A percentile compares a stretch with the other conserved stretches of the same genome.
These are phyloP conservation scores for Armadillidium nasatum DNA, from an alignment of 1,140 invertebrate genomes.

Conservation along the genomic window DNA sequence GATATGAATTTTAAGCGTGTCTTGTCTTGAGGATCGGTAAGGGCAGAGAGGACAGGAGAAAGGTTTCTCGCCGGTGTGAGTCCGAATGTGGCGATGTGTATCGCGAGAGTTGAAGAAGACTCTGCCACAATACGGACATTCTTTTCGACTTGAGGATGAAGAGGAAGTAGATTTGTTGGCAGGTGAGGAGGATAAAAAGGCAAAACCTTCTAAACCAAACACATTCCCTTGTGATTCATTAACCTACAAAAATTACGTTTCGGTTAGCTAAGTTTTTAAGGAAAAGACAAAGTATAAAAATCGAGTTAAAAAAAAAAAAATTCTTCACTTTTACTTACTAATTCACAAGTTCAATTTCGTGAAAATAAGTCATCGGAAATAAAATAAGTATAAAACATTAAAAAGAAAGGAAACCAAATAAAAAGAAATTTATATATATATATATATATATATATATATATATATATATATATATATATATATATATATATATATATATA, in stretches of 20 bases:
- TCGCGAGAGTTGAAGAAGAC: constrained; percentile 12
- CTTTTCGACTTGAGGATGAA: neutral
- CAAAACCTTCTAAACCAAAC: neutral
- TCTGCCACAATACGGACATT: constrained; percentile 23
- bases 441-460: too few species aligned
- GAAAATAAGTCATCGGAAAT: too few species aligned
- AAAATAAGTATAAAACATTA: too few species aligned
- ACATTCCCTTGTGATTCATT: neutral
- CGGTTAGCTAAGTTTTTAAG: too few species aligned
- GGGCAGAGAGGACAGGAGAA: constrained; percentile 25
- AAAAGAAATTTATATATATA: too few species aligned
- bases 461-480: too few species aligned
- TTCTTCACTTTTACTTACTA: too few species aligned
- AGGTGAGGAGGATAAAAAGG: neutral
- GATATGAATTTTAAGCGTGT: constrained; percentile 23
- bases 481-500: too few species aligned
- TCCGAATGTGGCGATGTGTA: constrained; percentile 24
- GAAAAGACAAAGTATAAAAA: too few species aligned
- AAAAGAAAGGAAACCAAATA: too few species aligned
- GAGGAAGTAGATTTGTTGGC: neutral
- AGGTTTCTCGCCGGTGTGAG: constrained; percentile 27
- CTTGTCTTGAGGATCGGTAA: constrained; percentile 23
- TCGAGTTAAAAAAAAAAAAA: too few species aligned
- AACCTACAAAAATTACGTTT: neutral
- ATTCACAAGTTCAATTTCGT: too few species aligned